Evolutionary conservation across 2,797 vertebrate genomes (phyloP), one percentile per base, ranked within the genome.

Genomic region (Champsocephalus esox): DNA sequence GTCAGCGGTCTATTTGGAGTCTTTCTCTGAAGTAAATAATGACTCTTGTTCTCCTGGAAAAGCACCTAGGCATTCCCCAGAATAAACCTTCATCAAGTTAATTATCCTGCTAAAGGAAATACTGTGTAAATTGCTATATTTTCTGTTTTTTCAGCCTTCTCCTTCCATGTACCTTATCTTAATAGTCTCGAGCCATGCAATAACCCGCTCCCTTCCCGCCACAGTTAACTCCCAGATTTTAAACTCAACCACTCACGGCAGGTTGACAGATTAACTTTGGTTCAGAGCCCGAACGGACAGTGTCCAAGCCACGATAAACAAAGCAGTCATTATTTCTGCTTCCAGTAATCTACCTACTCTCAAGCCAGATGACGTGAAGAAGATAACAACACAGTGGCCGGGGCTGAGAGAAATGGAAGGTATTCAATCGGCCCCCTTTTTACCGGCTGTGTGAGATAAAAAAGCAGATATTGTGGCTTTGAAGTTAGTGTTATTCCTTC

Each of bases 231-330:
- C 69, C 82, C 59, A 88, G 72, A 73, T 83, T 89, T 88, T 74
- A 83, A 69, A 71, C 79, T 75, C 67, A 73, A 56, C 74, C 80
- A 68, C 85, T 88, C 72, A 64, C 81, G 84, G 88, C 86, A 84
- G 88, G 88, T 82, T 84, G 91, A 93, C 89, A 83, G 90, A 93
- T 91, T 87, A 87, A 86, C 77, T 83, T 88, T 93, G 92, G 91
- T 91, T 59, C 71, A n/a, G 65, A 81, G 92, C 90, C 93, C 83
- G 75, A 86, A 73, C 69, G 80, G 88, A 92, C 89, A 92, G 88
- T 76, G 76, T 84, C 90, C 88, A 86, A 88, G 87, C 86, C 89
- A 91, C 63, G 54, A 88, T 90, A 92, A 93, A 94, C 89, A 92
- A 79, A 72, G 87, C 81, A 67, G 83, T 83, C 83, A 88, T 92